A percentile compares a stretch with the other conserved stretches of the same genome.
Conservation (phyloP, 2,113 vertebrate genomes). For the Carettochelys insculpta region DNA sequence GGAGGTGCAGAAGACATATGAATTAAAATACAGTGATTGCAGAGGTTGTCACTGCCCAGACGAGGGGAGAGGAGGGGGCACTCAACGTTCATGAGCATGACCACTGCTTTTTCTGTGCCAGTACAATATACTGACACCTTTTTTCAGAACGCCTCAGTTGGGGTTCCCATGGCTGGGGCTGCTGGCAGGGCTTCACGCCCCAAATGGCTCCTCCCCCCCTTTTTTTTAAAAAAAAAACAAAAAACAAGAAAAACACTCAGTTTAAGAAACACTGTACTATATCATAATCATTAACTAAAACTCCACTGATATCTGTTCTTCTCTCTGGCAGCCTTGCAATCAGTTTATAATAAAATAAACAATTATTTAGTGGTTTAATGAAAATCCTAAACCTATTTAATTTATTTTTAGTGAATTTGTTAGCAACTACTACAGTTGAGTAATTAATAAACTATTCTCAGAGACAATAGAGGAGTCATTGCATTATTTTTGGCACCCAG, state of each 20-base stretch:
- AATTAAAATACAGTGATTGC: background rate
- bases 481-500: constrained; percentile 63
- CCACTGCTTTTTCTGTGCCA: too few species aligned
- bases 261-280: background rate
- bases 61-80: background rate
- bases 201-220: too few species aligned
- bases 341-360: constrained; percentile 31
- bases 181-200: too few species aligned
- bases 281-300: background rate
- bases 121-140: too few species aligned
- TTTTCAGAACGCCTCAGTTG: too few species aligned
- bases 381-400: constrained; percentile 53
- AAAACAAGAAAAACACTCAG: too few species aligned
- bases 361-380: constrained; percentile 48
- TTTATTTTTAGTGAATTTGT: constrained; percentile 57
- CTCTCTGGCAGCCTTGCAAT: constrained; percentile 3
- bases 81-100: background rate
- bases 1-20: background rate
- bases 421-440: constrained; percentile 44
- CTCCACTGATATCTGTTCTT: background rate
- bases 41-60: background rate
- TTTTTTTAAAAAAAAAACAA: too few species aligned
- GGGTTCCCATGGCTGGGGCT: too few species aligned
- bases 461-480: constrained; percentile 61
- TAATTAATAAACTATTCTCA: constrained; percentile 55